phyloP scores from a whole-genome alignment of 2,888 invertebrate genomes.

The Drosophila bunnanda region DNA sequence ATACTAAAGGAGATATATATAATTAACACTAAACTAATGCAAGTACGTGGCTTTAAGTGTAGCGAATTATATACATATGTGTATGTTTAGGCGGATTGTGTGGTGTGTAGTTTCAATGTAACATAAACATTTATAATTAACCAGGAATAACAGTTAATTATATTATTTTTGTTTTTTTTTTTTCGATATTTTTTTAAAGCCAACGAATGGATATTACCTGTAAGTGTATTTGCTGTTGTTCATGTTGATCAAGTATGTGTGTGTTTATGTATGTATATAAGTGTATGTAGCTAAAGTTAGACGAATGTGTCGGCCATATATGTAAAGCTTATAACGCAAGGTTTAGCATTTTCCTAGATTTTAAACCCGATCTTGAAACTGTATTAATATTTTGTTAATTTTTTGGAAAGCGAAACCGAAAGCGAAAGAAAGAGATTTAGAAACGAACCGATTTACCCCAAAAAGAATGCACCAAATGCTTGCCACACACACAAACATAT shows the following conservation, averaged over 20 bases:
- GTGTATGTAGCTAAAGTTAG: constrained; percentile 34
- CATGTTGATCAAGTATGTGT: constrained; percentile 30
- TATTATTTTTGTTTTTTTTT: constrained; percentile 16
- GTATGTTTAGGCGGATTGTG: constrained; percentile 3
- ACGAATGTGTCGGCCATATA: constrained; percentile 33
- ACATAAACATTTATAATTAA: constrained; percentile 1
- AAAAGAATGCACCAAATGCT: constrained; percentile 41
- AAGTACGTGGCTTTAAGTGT: constrained; percentile 69
- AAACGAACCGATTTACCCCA: constrained; percentile 6
- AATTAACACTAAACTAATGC: constrained; percentile 42
- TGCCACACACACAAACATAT: constrained; percentile 27
- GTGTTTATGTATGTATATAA: constrained; percentile 29
- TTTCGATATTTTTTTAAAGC: constrained; percentile 1
- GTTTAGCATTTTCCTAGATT: constrained; percentile 8
- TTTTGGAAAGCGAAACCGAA: background rate
- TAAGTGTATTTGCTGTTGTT: constrained; percentile 35
- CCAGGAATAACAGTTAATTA: background rate
- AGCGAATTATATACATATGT: constrained; percentile 37
- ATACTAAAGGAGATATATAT: background rate
- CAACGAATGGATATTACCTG: constrained; percentile 43
- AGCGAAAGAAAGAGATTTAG: background rate
- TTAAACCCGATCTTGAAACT: background rate
- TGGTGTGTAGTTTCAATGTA: constrained; percentile 31
- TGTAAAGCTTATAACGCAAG: background rate
- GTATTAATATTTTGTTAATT: background rate